Evolutionary conservation across 1,140 invertebrate species (phyloP), one percentile per base, ranked within the genome.

Genomic region (Temnothorax longispinosus): DNA sequence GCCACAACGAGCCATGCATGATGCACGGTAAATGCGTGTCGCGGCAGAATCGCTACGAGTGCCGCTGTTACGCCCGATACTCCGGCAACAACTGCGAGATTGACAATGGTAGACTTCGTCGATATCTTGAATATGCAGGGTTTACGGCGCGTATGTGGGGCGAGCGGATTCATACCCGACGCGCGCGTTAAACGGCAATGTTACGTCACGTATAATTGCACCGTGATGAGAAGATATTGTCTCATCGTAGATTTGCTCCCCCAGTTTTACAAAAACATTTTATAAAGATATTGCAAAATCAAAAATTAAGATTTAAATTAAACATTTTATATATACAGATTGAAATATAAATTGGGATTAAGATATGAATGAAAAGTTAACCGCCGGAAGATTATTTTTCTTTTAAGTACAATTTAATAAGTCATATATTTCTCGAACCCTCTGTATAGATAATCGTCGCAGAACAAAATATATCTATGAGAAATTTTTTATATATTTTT

Each of bases 61-160:
- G 98, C 94, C 96, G 97, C 90, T 98, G 98, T 95, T 96, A 96
- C 64, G 96, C 97, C 44, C 96, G 98, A 69, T 98, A 98, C 94
- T 96, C 96, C 78, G 98, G 98, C 87, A 97, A 97, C 95, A 98
- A 98, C 95, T 98, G 98, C 95, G 96, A 98, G 94, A 96, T 97
- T 93, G 98, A 98, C 94, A 96, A 94, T 94, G 96, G 96, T 96
- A 95, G 95, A 95, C 74, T 58, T 87, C 76, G 64, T 75, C 62
- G 71, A 72, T 81, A 90, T 50, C 62, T 88, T 54, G 74, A 75
- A 67, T 80, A 78, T 52, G 76, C 58, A 74, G 78, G 71, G 44
- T 89, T 78, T 50, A 65, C 56, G 44, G 76, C 54, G 72, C 54
- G 38, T 56, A 60, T 35, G 50, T 60, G 6, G 35, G 56, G 54